Evolutionary conservation across 2,888 invertebrate genomes (phyloP).

Genomic region (Platycheirus rosarum): DNA sequence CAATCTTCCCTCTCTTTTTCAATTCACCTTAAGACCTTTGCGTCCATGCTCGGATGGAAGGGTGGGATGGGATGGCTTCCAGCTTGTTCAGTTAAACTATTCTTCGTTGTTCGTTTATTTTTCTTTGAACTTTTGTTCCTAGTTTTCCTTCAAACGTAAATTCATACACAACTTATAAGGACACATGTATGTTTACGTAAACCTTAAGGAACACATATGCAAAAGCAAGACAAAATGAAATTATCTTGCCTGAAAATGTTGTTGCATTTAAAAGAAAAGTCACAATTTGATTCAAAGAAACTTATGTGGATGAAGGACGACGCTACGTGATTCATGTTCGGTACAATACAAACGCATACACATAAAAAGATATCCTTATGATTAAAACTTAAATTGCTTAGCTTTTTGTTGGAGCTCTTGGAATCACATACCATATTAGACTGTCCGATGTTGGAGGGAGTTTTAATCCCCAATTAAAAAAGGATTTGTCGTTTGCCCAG

Average conservation of each 20-base stretch:
- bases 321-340: neutral
- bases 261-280: constrained; percentile 52
- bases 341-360: constrained; percentile 1
- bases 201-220: constrained; percentile 30
- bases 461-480: constrained; percentile 72
- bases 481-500: constrained; percentile 71
- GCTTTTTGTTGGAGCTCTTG: constrained; percentile 60
- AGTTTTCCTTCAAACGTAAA: neutral
- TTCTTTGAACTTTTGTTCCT: constrained; percentile 35
- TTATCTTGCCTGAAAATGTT: constrained; percentile 45
- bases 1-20: constrained; percentile 55
- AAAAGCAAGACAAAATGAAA: constrained; percentile 53
- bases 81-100: constrained; percentile 2
- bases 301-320: constrained; percentile 28
- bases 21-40: constrained; percentile 53
- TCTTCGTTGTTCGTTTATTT: constrained; percentile 32
- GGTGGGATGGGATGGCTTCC: neutral
- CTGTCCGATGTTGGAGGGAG: constrained; percentile 63
- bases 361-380: constrained; percentile 20
- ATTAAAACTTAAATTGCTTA: constrained; percentile 71
- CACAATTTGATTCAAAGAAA: constrained; percentile 46
- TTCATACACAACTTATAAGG: constrained; percentile 19
- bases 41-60: constrained; percentile 32
- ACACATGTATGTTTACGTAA: constrained; percentile 1
- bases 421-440: constrained; percentile 69